These are phyloP conservation scores for Chaenogobius annularis DNA, from an alignment of 2,113 vertebrate species.

Conservation along the genomic window DNA sequence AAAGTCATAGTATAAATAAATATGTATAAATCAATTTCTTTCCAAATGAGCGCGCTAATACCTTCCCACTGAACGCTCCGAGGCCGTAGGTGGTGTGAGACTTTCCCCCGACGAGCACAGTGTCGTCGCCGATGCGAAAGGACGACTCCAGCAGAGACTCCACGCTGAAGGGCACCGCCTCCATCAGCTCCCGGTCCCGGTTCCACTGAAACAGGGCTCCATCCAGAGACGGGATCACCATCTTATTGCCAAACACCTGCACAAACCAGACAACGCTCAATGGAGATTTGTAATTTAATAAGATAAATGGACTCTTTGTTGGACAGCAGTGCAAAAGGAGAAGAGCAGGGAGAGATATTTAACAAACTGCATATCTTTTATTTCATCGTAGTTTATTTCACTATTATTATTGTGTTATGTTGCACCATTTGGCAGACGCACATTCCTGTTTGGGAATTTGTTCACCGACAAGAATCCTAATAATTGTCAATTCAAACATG, in stretches of 20 bases:
- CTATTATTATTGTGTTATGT: no score
- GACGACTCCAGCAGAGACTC: constrained; percentile 97
- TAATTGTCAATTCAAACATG: no score
- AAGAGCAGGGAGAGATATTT: background rate
- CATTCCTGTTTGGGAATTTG: no score
- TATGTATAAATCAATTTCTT: background rate
- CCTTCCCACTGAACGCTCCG: constrained; percentile 92
- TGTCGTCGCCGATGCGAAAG: constrained; percentile 92
- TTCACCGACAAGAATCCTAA: background rate
- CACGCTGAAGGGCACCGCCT: constrained; percentile 95
- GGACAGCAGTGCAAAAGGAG: background rate
- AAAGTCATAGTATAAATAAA: background rate
- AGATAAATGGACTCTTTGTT: no score
- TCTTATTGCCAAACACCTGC: constrained; percentile 95
- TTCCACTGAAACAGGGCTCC: constrained; percentile 98
- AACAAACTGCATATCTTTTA: background rate
- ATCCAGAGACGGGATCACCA: constrained; percentile 97
- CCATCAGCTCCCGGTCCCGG: constrained; percentile 93
- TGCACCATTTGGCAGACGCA: no score
- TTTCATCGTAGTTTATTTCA: no score
- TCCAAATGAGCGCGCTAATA: constrained; percentile 34
- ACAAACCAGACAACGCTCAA: background rate
- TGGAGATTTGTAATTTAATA: background rate
- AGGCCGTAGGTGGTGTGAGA: constrained; percentile 93
- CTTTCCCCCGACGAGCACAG: constrained; percentile 94